Conservation (phyloP, 2,888 invertebrate species). For the Drosophila diplacantha region DNA sequence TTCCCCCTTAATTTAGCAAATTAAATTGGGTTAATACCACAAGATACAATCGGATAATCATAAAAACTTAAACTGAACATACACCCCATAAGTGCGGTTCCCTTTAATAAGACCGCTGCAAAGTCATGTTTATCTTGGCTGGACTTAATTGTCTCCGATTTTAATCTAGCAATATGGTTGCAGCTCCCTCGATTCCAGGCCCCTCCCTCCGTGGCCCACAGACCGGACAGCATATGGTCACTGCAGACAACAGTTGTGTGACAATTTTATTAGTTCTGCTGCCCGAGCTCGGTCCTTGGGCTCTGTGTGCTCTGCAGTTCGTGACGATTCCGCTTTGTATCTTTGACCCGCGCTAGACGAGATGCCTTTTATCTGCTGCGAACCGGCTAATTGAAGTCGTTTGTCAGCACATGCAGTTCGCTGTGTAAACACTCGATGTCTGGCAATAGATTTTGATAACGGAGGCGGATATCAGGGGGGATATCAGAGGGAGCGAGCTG, state of each 20-base stretch:
- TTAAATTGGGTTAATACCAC: slow-evolving; percentile 2
- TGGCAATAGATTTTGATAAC: slow-evolving; percentile 33
- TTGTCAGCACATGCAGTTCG: slow-evolving; percentile 55
- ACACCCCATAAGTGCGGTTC: slow-evolving; percentile 1
- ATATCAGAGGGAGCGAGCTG: slow-evolving; percentile 18
- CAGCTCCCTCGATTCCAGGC: slow-evolving; percentile 9
- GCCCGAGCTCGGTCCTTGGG: slow-evolving; percentile 12
- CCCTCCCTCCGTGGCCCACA: not conserved
- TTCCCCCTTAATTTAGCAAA: not conserved
- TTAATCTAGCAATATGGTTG: slow-evolving; percentile 61
- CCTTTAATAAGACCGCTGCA: slow-evolving; percentile 10
- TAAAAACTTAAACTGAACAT: slow-evolving; percentile 13
- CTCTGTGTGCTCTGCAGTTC: slow-evolving; percentile 37
- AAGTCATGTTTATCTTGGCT: slow-evolving; percentile 54
- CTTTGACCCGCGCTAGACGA: slow-evolving; percentile 58
- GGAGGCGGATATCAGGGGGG: slow-evolving; percentile 3
- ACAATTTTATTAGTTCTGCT: slow-evolving; percentile 69
- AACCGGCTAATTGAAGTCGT: slow-evolving; percentile 66
- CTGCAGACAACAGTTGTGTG: slow-evolving; percentile 47
- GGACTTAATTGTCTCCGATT: slow-evolving; percentile 70
- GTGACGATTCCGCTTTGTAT: slow-evolving; percentile 44
- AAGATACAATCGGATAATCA: slow-evolving; percentile 5
- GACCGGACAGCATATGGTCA: slow-evolving; percentile 59
- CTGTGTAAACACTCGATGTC: slow-evolving; percentile 56
- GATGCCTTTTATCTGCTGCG: slow-evolving; percentile 43